A percentile compares a stretch with the other conserved stretches of the same genome.
Conservation (phyloP, 2,888 invertebrate genomes). For the Selenia dentaria region DNA sequence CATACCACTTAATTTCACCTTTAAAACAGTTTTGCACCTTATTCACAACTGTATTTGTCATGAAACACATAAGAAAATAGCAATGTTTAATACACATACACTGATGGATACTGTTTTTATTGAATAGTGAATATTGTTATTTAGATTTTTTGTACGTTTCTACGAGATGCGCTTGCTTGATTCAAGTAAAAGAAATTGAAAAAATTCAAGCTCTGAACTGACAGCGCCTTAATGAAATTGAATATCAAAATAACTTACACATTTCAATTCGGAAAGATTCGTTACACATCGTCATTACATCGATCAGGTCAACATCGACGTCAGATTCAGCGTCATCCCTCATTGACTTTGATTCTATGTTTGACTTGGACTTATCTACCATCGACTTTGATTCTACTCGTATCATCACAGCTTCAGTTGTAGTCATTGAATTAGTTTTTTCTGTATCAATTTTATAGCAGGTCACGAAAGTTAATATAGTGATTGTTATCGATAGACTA, state of each 20-base stretch:
- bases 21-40: too few species aligned
- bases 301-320: constrained; percentile 55
- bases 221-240: not conserved
- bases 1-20: too few species aligned
- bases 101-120: too few species aligned
- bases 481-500: not conserved
- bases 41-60: too few species aligned
- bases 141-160: too few species aligned
- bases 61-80: too few species aligned
- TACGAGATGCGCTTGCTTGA: too few species aligned
- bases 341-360: constrained; percentile 19
- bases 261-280: constrained; percentile 79
- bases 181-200: too few species aligned
- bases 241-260: constrained; percentile 56
- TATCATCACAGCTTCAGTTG: constrained; percentile 4
- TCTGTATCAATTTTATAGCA: constrained; percentile 9
- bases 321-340: constrained; percentile 10
- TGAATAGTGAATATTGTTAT: too few species aligned
- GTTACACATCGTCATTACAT: constrained; percentile 75
- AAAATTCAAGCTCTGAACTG: too few species aligned
- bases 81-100: too few species aligned
- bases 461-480: constrained; percentile 1
- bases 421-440: constrained; percentile 1
- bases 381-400: not conserved
- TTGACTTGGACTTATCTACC: constrained; percentile 13